Conservation (phyloP, 2,797 vertebrate genomes). For the Pogoniulus pusillus region DNA sequence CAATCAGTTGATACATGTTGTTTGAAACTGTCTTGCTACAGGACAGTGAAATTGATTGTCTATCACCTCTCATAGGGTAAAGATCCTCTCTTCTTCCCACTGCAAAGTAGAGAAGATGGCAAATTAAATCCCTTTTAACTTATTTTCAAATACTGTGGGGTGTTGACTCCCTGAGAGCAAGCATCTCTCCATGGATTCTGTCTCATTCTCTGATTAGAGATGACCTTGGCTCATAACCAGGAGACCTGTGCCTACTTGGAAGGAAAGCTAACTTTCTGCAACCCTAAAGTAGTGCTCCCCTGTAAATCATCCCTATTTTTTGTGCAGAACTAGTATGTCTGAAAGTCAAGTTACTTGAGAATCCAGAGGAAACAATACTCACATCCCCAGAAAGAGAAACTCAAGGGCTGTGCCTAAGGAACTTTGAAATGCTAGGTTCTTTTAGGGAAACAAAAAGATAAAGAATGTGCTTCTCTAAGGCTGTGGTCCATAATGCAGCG, state of each 20-base stretch:
- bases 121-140: background rate
- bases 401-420: background rate
- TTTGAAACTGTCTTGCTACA: background rate
- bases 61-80: background rate
- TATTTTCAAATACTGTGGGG: background rate
- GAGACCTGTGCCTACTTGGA: background rate
- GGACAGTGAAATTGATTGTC: background rate
- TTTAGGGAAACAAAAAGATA: accelerated
- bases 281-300: background rate
- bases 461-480: background rate
- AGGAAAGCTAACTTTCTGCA: background rate
- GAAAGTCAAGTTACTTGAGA: background rate
- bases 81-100: background rate
- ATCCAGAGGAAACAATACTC: background rate
- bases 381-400: background rate
- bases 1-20: background rate
- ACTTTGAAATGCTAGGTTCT: background rate
- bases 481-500: accelerated
- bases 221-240: background rate
- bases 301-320: background rate
- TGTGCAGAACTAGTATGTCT: background rate
- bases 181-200: accelerated
- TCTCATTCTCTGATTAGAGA: accelerated
- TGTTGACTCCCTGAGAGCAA: background rate
- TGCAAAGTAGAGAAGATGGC: background rate